These are phyloP conservation scores for Neopelma chrysocephalum DNA, from an alignment of 2,797 vertebrate species.

Conservation along the genomic window DNA sequence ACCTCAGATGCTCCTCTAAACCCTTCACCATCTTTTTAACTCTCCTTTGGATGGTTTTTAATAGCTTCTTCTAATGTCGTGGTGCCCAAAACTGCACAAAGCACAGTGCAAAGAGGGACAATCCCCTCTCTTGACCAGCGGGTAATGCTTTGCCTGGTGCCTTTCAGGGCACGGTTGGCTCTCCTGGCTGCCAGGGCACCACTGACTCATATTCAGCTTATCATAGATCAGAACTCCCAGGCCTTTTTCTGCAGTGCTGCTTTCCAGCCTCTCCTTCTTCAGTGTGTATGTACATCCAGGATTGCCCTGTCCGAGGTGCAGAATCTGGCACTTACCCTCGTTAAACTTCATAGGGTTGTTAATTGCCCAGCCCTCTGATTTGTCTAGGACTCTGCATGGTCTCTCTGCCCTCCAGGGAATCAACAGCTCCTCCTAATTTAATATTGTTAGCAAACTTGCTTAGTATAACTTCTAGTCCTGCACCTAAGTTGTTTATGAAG, in stretches of 20 bases:
- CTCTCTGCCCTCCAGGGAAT: rapidly evolving
- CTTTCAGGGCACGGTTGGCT: rapidly evolving
- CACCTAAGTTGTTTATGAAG: background rate
- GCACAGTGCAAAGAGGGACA: background rate
- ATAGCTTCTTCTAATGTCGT: background rate
- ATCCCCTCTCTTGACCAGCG: rapidly evolving
- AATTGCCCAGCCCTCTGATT: background rate
- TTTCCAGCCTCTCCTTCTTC: background rate
- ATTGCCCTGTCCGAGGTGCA: background rate
- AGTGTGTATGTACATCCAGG: rapidly evolving
- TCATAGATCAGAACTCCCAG: too few relatives aligned
- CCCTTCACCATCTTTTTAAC: background rate
- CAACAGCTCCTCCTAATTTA: background rate
- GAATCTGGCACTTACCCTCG: background rate
- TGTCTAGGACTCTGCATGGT: rapidly evolving
- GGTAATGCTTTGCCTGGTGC: rapidly evolving
- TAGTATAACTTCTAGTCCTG: background rate
- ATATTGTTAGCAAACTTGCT: background rate
- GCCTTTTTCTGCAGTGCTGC: rapidly evolving
- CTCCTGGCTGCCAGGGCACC: background rate
- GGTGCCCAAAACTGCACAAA: background rate
- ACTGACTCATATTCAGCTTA: rapidly evolving
- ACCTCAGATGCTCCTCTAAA: background rate
- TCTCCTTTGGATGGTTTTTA: background rate
- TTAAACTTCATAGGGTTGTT: too few relatives aligned